Base-by-base conservation (phyloP, 1,140 invertebrate species). In the Pseudomyrmex concolor region DNA sequence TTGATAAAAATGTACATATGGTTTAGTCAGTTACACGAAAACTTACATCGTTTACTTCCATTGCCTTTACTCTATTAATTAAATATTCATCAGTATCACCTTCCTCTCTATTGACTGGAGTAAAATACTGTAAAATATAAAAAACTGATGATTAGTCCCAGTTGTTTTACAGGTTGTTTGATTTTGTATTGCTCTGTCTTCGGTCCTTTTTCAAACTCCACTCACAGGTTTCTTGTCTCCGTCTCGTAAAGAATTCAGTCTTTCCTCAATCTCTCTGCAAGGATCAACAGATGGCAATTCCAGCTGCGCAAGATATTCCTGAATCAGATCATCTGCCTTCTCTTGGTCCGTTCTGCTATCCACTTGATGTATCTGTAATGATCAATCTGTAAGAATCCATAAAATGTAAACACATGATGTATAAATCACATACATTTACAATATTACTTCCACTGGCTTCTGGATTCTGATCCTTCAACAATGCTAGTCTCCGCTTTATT, bases 301-400 rank as follows among this genome's bases (percentile, higher is more conserved):
- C 15, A 94, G 62, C 74, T 84, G 90, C 45, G 89, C 88, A 1
- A 93, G 13, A 73, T 93, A 94, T 48, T 94, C 80, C 22, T 90
- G 87, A 60, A 94, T 91, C 22, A 94, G 90, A 84, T 94, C 93
- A 17, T 94, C 91, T 13, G 90, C 80, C 74, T 94, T 93, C 67
- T 94, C 70, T 83, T 93, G 85, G 77, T 92, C 85, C 1, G 92
- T 92, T 85, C 93, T 91, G 17, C 83, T 91, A 72, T 94, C 93
- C 3, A 91, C 86, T 54, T 87, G 50, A 73, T 93, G 71, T 57
- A 93, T 87, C 92, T 94, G 13, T 4, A 71, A 71, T 22, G 34
- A 55, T 54, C 15, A 55, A 64, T 25, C 10, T 1, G 66, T 48
- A 22, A 22, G 51, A 43, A 15, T 55, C 8, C 3, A 71, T 48